phyloP scores from a whole-genome alignment of 2,113 vertebrate genomes.

The Ammodramus savannarum region DNA sequence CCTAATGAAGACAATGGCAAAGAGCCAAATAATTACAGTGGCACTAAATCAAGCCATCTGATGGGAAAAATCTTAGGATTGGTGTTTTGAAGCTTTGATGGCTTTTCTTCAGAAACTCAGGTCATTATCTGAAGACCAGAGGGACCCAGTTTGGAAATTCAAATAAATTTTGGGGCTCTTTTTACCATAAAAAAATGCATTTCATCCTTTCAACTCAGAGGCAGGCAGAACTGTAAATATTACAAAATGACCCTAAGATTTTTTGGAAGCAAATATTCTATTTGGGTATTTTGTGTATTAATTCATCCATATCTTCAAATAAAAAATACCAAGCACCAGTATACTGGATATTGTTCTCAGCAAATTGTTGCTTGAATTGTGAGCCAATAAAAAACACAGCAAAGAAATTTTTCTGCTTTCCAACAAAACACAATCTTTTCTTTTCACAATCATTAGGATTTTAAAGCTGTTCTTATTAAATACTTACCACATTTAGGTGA shows the following conservation, averaged over 20 bases:
- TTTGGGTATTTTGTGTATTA: background rate
- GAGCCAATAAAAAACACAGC: background rate
- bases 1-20: slow-evolving; percentile 6
- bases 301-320: background rate
- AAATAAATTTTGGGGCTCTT: background rate
- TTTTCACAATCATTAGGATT: background rate
- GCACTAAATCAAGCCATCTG: background rate
- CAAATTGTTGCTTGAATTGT: background rate
- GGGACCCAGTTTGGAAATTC: background rate
- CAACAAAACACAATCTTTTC: background rate
- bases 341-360: background rate
- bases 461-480: background rate
- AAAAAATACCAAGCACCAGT: background rate
- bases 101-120: background rate
- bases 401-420: background rate
- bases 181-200: background rate
- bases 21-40: background rate
- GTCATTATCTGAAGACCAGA: background rate
- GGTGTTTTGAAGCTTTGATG: background rate
- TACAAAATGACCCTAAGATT: background rate
- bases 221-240: background rate
- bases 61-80: background rate
- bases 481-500: background rate
- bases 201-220: background rate
- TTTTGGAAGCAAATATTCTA: background rate